Evolutionary conservation across 2,113 vertebrate species (phyloP).

Genomic region (Zapus hudsonius): DNA sequence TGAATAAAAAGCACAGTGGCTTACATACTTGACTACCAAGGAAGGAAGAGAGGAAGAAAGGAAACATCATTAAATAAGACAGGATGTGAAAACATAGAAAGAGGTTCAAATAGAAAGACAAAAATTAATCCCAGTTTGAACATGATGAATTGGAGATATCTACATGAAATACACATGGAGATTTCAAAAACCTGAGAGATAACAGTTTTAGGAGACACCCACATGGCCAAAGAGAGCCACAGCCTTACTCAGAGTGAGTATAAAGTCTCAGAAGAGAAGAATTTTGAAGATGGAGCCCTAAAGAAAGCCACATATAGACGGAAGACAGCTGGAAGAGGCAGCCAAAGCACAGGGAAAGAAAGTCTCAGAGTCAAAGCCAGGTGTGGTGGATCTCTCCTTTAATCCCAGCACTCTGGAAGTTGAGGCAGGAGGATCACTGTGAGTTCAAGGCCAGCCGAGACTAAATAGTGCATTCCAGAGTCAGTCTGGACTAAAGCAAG

Average conservation of each 20-base stretch:
- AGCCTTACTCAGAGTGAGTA: not conserved
- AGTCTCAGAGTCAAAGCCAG: not conserved
- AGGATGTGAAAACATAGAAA: not conserved
- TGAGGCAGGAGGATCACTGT: too few species aligned
- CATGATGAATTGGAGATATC: not conserved
- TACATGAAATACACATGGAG: not conserved
- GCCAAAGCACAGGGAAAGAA: conserved; percentile 13
- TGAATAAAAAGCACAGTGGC: not conserved
- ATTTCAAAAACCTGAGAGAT: not conserved
- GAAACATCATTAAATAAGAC: not conserved
- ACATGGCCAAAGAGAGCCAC: not conserved
- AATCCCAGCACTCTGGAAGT: too few species aligned
- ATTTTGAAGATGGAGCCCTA: not conserved
- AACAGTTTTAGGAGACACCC: not conserved
- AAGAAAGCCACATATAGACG: not conserved
- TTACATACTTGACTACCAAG: not conserved
- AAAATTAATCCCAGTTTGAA: not conserved
- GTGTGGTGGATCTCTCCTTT: too few species aligned
- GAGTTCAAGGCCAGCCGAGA: too few species aligned
- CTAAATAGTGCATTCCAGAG: too few species aligned
- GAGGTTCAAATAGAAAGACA: not conserved
- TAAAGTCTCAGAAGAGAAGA: not conserved
- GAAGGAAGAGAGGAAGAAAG: not conserved
- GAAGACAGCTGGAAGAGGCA: not conserved
- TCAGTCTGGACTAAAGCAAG: too few species aligned